Base-by-base conservation (phyloP, 2,113 vertebrate genomes). In the Planiliza haematocheilus region DNA sequence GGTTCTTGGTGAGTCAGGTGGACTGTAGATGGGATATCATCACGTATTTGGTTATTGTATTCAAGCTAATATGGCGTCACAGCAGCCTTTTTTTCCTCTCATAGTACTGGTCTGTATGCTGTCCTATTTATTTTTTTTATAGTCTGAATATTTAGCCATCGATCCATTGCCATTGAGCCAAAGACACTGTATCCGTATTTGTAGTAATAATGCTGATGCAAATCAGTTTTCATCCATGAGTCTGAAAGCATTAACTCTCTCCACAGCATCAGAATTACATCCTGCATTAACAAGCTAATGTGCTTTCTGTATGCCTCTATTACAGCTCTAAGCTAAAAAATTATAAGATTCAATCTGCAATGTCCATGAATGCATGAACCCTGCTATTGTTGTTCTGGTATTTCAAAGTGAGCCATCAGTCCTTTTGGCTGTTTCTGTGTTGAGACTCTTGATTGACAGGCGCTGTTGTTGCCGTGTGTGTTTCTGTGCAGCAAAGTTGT, bases 401-500 rank as follows among this genome's bases (percentile, higher is more conserved):
- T 69, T 74, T 82, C 66, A 79, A 48, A 70, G 20, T 41, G 46
- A 48, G 63, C 34, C 37, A 8, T 17, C 18, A 65, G 36, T 53
- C 69, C 58, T 42, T 36, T 41, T 1, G 1, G 30, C 49, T 63
- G 36, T 64, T 46, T 70, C 16, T 41, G 50, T 39, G 36, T 70
- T 49, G 14, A 21, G 36, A 69, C 24, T 21, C 57, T 65, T 86
- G 85, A 91, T 56, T 83, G 88, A 86, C 81, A 74, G 77, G 13
- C 56, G 50, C 30, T 6, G 10, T 71, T 69, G 2, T 77, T 60
- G 34, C 57, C 9, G 2, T 64, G 12, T 82, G 36, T 77, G 38
- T 81, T 38, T 82, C 39, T 77, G 8, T 71, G 24, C 83, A 99
- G 98, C 93, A 77, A 95, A 97, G 84, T 95, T 99, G 87, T 98